Conservation (phyloP, 2,113 vertebrate genomes). For the Morone saxatilis region DNA sequence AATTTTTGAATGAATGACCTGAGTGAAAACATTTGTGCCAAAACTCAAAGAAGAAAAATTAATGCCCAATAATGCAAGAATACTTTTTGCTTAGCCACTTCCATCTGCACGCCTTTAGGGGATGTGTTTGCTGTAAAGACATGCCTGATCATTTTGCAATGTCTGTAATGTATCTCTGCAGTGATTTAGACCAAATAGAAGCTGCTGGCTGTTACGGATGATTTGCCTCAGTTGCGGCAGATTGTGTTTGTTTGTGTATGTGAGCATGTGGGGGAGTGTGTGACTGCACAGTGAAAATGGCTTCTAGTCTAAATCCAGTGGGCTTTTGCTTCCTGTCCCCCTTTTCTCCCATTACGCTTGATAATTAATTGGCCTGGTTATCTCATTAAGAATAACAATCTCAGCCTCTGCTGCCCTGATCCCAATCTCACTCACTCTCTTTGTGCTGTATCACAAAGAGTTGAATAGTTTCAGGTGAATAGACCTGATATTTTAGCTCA, state of each 20-base stretch:
- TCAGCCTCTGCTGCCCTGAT: slow-evolving; percentile 13
- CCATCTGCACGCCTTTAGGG: neutral
- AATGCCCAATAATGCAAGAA: neutral
- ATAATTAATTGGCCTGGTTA: slow-evolving; percentile 66
- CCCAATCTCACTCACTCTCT: slow-evolving; percentile 1
- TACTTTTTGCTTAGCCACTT: neutral
- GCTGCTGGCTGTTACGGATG: neutral
- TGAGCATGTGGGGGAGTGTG: slow-evolving; percentile 27
- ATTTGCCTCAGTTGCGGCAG: slow-evolving; percentile 37
- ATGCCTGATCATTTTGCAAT: neutral
- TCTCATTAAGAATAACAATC: slow-evolving; percentile 37
- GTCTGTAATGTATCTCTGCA: slow-evolving; percentile 24
- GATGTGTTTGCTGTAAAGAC: neutral
- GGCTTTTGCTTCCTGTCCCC: slow-evolving; percentile 4
- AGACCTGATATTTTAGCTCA: neutral
- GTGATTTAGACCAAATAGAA: slow-evolving; percentile 25
- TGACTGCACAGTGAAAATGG: slow-evolving; percentile 6
- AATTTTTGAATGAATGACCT: slow-evolving; percentile 6
- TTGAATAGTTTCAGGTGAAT: neutral
- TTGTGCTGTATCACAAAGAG: neutral
- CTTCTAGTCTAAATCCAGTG: slow-evolving; percentile 10
- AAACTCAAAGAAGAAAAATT: neutral
- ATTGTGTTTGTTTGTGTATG: slow-evolving; percentile 28
- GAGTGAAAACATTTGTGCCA: neutral
- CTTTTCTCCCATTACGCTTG: neutral